Conservation (phyloP, 2,113 vertebrate species). For the Alaudala cheleensis region DNA sequence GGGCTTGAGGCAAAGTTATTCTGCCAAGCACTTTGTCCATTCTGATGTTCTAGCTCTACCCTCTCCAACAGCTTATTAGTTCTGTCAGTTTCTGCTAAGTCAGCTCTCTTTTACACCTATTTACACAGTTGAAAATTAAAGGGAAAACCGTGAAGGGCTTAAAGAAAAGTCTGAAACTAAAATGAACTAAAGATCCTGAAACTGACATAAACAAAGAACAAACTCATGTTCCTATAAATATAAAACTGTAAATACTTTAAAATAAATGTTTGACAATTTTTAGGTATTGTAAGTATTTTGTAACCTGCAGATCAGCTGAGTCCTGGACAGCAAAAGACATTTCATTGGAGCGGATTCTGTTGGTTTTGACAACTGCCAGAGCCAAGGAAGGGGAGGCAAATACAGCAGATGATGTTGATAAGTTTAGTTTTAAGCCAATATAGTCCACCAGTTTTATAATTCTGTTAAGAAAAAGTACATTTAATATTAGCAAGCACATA, state of each 20-base stretch:
- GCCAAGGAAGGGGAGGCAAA: constrained; percentile 80
- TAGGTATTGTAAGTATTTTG: background rate
- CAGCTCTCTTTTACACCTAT: background rate
- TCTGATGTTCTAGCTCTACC: background rate
- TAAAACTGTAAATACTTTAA: background rate
- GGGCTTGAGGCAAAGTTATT: background rate
- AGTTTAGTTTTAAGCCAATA: constrained; percentile 82
- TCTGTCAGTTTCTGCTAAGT: background rate
- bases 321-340: constrained; percentile 80
- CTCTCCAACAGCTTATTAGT: background rate
- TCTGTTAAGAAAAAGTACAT: constrained; percentile 69
- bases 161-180: background rate
- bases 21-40: background rate
- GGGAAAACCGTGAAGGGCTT: background rate
- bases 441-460: constrained; percentile 83
- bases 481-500: background rate
- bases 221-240: background rate
- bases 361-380: constrained; percentile 80
- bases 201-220: background rate
- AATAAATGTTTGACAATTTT: background rate
- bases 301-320: constrained; percentile 82
- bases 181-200: background rate
- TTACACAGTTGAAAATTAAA: background rate
- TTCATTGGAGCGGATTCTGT: constrained; percentile 74
- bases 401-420: constrained; percentile 60